Evolutionary conservation across 2,888 invertebrate genomes (phyloP), one percentile per base, ranked within the genome.

Genomic region (Spilosoma lubricipeda): DNA sequence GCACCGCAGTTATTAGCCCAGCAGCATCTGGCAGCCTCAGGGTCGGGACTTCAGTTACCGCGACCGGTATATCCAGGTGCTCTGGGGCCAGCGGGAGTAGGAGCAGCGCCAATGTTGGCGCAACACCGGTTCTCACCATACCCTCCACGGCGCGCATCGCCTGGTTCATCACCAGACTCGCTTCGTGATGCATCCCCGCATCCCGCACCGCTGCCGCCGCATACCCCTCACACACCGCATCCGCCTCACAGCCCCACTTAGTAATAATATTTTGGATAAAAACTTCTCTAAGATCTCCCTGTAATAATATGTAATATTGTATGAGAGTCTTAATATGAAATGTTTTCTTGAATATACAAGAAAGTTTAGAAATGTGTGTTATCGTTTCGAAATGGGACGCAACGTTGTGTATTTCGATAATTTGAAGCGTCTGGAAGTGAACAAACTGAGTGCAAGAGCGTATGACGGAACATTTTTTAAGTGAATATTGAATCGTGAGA

Each of bases 1-100:
- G 97, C 97, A 65, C 97, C 97, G 3, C 97, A 97, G 79, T 88
- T 97, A 64, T 91, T 97, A 69, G 97, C 97, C 71, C 97, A 97
- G 85, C 97, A 97, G 86, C 97, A 97, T 84, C 96, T 97, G 69
- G 96, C 96, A 1, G 94, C 96, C 7, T 94, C 94, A 2, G 90
- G 96, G 78, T 90, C 96, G 75, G 92, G 96, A 80, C 90, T 92
- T 89, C 96, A 93, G 91, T 88, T 94, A 85, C 95, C 93, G 84
- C 91, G 96, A 80, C 96, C 96, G 30, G 94, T 96, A 86, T 91
- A 96, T 86, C 94, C 94, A 68, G 93, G 93, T 2, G 90, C 91
- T 15, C 85, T 91, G 63, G 85, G 80, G 13, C 88, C 89, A 33
- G 89, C 86, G 15, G 87, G 84, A 5, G 85, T 83, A 2, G 86